These are phyloP conservation scores for Microctenopoma lineatum DNA, from an alignment of 2,797 vertebrate genomes.

Conservation along the genomic window DNA sequence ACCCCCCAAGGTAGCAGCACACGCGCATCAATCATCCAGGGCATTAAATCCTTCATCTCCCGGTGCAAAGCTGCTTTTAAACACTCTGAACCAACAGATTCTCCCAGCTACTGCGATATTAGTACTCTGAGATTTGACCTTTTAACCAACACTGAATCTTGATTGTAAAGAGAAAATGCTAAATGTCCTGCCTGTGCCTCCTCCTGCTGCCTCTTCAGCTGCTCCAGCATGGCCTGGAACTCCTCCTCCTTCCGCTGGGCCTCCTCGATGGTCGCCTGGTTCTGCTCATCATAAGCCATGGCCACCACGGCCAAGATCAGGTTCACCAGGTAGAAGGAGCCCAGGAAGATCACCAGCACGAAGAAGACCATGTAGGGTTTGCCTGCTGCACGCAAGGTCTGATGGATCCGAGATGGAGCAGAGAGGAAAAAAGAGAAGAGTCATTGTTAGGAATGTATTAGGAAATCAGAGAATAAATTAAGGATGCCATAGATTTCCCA, in stretches of 20 bases:
- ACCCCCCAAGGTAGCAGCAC: constrained; percentile 6
- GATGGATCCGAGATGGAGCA: not conserved
- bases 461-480: not conserved
- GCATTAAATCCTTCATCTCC: constrained; percentile 26
- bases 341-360: constrained; percentile 97
- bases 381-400: constrained; percentile 96
- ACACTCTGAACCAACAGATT: constrained; percentile 12
- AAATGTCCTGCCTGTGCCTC: constrained; percentile 90
- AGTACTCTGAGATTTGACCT: not conserved
- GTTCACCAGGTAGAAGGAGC: constrained; percentile 97
- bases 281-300: constrained; percentile 98
- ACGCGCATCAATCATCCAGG: constrained; percentile 30
- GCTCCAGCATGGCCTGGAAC: constrained; percentile 97
- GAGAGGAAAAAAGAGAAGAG: not conserved
- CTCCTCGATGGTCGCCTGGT: constrained; percentile 96
- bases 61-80: constrained; percentile 14
- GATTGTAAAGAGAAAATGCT: constrained; percentile 1
- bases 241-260: constrained; percentile 96
- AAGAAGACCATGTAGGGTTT: constrained; percentile 99
- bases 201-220: constrained; percentile 96
- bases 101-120: not conserved
- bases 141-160: too few relatives aligned
- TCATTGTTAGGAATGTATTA: not conserved
- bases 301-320: constrained; percentile 97
- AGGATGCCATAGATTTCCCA: not conserved